A percentile compares a stretch with the other conserved stretches of the same genome.
Evolutionary conservation across 2,113 vertebrate species (phyloP).

Genomic region (Noctilio leporinus): DNA sequence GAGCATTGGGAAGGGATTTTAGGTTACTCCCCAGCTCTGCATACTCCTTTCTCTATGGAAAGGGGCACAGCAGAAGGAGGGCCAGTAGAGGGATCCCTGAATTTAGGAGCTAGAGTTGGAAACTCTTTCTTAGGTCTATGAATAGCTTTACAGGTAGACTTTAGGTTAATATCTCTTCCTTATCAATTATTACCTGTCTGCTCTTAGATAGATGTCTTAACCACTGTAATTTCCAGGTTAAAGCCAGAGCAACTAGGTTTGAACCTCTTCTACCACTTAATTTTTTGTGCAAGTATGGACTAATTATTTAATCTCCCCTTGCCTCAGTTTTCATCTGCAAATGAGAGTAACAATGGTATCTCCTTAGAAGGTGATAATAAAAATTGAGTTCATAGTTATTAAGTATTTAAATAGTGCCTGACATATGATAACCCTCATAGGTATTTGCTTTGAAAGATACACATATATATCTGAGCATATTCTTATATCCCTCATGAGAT

Average conservation of each 20-base stretch:
- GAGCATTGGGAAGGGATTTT: background rate
- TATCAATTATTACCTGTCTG: background rate
- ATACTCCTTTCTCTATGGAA: background rate
- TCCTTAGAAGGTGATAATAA: background rate
- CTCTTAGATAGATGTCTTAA: background rate
- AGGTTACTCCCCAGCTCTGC: background rate
- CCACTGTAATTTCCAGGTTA: background rate
- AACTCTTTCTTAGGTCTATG: background rate
- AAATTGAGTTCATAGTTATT: background rate
- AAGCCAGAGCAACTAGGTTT: background rate
- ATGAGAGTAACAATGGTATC: background rate
- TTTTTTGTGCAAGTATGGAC: background rate
- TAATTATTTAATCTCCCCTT: background rate
- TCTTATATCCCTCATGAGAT: background rate
- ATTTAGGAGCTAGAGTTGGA: background rate
- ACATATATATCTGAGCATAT: background rate
- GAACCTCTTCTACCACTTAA: background rate
- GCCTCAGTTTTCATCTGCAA: background rate
- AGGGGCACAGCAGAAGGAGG: rapidly evolving
- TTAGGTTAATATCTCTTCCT: background rate
- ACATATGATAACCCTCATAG: background rate
- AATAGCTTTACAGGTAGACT: background rate
- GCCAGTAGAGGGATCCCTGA: background rate
- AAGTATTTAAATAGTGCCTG: background rate
- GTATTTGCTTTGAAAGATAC: background rate